Percentiles rank a stretch among this genome's conserved stretches.
Evolutionary conservation across 2,888 invertebrate species (phyloP).

Genomic region (Eupithecia centaureata): DNA sequence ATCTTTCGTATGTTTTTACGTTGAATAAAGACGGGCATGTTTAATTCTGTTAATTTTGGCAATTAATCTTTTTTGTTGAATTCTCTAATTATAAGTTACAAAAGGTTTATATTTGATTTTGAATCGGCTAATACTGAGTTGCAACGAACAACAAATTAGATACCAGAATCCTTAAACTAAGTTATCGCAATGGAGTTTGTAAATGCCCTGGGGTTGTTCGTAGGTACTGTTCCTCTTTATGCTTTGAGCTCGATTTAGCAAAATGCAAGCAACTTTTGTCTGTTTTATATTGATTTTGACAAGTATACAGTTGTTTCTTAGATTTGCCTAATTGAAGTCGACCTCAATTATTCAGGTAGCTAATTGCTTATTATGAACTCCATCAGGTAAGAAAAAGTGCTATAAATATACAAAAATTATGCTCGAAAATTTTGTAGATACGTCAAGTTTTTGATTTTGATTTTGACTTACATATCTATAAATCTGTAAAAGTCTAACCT

Average conservation of each 20-base stretch:
- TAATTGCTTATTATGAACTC: too few species aligned
- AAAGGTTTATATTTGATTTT: conserved; percentile 5
- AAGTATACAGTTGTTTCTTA: background rate
- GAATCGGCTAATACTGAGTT: conserved; percentile 24
- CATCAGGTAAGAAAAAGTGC: too few species aligned
- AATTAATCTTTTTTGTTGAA: background rate
- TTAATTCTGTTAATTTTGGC: background rate
- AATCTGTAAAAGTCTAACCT: background rate
- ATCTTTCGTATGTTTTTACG: conserved; percentile 43
- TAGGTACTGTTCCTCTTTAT: conserved; percentile 25
- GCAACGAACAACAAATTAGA: conserved; percentile 32
- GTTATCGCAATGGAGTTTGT: conserved; percentile 29
- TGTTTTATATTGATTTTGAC: background rate
- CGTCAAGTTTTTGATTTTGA: background rate
- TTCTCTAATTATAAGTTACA: background rate
- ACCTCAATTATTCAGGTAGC: too few species aligned
- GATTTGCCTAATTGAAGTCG: background rate
- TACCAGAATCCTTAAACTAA: conserved; percentile 29
- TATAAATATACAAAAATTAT: background rate
- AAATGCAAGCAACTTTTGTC: background rate
- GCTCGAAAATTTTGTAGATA: background rate
- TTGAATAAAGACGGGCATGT: conserved; percentile 52
- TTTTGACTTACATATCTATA: background rate
- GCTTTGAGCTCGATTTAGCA: conserved; percentile 17
- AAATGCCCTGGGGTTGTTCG: conserved; percentile 21